These are phyloP conservation scores for Tetragonisca angustula DNA, from an alignment of 2,888 invertebrate genomes.

Conservation along the genomic window DNA sequence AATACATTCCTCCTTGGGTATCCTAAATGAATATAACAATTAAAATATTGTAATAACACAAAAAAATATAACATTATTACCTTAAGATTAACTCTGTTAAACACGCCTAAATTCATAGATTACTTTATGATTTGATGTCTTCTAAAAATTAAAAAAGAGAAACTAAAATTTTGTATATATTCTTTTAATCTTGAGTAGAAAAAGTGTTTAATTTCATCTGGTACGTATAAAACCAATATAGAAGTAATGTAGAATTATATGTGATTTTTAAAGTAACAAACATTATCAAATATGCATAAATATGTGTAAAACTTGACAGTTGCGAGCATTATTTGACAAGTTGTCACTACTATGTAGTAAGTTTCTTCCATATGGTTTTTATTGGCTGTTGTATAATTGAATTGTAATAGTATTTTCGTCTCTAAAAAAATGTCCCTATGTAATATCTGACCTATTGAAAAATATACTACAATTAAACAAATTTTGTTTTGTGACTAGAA, in stretches of 20 bases:
- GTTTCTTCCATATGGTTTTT: constrained; percentile 18
- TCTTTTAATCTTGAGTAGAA: constrained; percentile 23
- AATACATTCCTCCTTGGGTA: constrained; percentile 91
- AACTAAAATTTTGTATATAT: constrained; percentile 29
- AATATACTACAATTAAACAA: background rate
- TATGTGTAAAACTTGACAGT: constrained; percentile 30
- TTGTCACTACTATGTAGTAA: constrained; percentile 19
- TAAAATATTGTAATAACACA: background rate
- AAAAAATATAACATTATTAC: constrained; percentile 82
- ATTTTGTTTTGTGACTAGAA: background rate
- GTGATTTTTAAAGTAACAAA: constrained; percentile 6
- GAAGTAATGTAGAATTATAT: constrained; percentile 1
- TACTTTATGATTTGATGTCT: constrained; percentile 70
- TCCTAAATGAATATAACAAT: constrained; percentile 82
- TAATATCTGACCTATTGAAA: background rate
- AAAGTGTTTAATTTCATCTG: constrained; percentile 29
- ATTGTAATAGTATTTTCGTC: constrained; percentile 11
- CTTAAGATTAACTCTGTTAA: constrained; percentile 92
- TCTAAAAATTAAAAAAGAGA: constrained; percentile 44
- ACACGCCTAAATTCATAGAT: constrained; percentile 93
- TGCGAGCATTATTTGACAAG: constrained; percentile 41
- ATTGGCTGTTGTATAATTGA: constrained; percentile 22
- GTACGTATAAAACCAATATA: background rate
- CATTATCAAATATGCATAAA: constrained; percentile 32
- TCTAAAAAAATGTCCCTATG: constrained; percentile 19